A percentile compares a stretch with the other conserved stretches of the same genome.
Evolutionary conservation across 1,140 invertebrate species (phyloP).

Genomic region (Hyles vespertilio): DNA sequence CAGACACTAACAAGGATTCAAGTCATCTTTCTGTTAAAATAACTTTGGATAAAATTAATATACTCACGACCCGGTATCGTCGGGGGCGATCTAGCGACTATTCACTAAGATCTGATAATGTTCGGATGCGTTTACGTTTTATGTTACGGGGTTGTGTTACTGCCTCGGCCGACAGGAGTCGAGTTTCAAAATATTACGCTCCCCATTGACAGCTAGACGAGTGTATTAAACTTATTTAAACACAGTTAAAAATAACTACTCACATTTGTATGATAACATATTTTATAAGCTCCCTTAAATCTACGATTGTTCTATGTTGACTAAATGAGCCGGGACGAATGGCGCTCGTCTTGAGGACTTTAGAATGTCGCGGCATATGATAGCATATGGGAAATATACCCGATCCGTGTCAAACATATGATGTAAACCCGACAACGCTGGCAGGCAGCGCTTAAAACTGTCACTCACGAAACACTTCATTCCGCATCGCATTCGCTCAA

Average conservation of each 20-base stretch:
- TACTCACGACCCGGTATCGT: slow-evolving; percentile 61
- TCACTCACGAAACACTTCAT: slow-evolving; percentile 57
- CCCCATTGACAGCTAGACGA: slow-evolving; percentile 1
- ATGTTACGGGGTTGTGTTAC: slow-evolving; percentile 17
- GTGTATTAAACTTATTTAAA: too few species aligned
- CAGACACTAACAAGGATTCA: slow-evolving; percentile 65
- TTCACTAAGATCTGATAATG: slow-evolving; percentile 58
- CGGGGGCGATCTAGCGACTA: slow-evolving; percentile 53
- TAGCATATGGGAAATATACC: slow-evolving; percentile 37
- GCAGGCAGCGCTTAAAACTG: slow-evolving; percentile 40
- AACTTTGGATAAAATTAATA: slow-evolving; percentile 70
- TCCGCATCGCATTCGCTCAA: slow-evolving; percentile 67
- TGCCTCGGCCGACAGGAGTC: slow-evolving; percentile 40
- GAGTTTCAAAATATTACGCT: slow-evolving; percentile 63
- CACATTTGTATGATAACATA: too few species aligned
- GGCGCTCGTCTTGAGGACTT: slow-evolving; percentile 29
- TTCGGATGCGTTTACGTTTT: slow-evolving; percentile 6
- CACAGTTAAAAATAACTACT: background rate
- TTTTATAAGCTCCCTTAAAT: background rate
- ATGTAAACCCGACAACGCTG: slow-evolving; percentile 35
- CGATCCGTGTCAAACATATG: slow-evolving; percentile 50
- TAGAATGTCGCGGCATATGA: slow-evolving; percentile 33
- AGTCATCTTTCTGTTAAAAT: slow-evolving; percentile 61
- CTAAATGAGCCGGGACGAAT: slow-evolving; percentile 29
- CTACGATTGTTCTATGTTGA: slow-evolving; percentile 21